A percentile compares a stretch with the other conserved stretches of the same genome.
These are phyloP conservation scores for Solea senegalensis DNA, from an alignment of 2,113 vertebrate species.

Conservation along the genomic window DNA sequence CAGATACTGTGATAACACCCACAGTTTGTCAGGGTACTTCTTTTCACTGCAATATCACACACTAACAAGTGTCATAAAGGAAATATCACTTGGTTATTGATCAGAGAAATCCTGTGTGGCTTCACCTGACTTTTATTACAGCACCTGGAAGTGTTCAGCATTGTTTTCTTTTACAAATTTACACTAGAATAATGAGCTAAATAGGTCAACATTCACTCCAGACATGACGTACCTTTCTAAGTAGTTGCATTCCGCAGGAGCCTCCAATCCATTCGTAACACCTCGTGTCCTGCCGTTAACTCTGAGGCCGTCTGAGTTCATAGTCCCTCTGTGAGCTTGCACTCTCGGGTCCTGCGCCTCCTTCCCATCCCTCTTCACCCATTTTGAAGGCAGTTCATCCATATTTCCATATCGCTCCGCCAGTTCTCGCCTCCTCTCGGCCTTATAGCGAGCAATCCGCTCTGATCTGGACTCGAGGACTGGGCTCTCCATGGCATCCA, in stretches of 20 bases:
- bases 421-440: conserved; percentile 80
- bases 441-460: conserved; percentile 84
- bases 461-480: conserved; percentile 78
- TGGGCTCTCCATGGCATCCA: conserved; percentile 69
- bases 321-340: conserved; percentile 1
- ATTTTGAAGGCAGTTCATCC: conserved; percentile 77
- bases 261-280: conserved; percentile 71
- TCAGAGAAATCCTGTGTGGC: too few relatives aligned
- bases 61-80: too few relatives aligned
- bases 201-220: background rate
- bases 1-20: too few relatives aligned
- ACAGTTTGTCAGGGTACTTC: too few relatives aligned
- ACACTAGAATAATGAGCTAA: too few relatives aligned
- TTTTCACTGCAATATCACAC: too few relatives aligned
- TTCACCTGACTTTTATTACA: too few relatives aligned
- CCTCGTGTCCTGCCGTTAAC: conserved; percentile 51
- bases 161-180: too few relatives aligned
- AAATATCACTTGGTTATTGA: too few relatives aligned
- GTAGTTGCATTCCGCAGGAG: conserved; percentile 42
- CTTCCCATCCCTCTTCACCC: conserved; percentile 67
- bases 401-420: conserved; percentile 71
- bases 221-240: conserved; percentile 67
- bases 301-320: conserved; percentile 25
- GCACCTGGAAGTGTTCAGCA: too few relatives aligned
- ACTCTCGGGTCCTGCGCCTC: conserved; percentile 21